These are phyloP conservation scores for Heliconius hermathena DNA, from an alignment of 1,140 invertebrate genomes.

Conservation along the genomic window DNA sequence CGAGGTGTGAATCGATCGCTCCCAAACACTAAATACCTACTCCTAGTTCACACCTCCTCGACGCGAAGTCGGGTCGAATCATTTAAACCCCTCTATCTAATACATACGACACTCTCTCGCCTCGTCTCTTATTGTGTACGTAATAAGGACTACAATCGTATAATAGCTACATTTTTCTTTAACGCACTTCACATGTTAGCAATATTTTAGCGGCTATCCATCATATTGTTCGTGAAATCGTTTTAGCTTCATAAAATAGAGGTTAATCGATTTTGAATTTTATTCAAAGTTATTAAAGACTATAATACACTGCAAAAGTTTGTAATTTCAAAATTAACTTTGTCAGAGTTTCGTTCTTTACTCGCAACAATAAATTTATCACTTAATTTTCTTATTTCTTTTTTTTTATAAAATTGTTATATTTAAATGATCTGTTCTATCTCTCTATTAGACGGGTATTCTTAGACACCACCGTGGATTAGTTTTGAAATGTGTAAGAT, in stretches of 20 bases:
- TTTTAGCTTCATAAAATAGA: neutral
- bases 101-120: constrained; percentile 12
- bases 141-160: constrained; percentile 1
- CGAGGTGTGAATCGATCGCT: constrained; percentile 12
- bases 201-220: constrained; percentile 39
- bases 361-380: neutral
- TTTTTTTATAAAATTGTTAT: neutral
- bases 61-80: constrained; percentile 27
- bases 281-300: neutral
- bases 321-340: constrained; percentile 4
- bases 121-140: neutral
- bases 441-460: neutral
- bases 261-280: neutral
- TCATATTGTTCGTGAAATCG: constrained; percentile 30
- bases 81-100: constrained; percentile 32
- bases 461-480: neutral
- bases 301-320: neutral
- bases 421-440: neutral
- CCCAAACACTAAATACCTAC: constrained; percentile 1
- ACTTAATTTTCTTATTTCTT: neutral
- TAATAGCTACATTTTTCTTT: neutral
- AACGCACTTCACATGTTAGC: constrained; percentile 36
- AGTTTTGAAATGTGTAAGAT: neutral
- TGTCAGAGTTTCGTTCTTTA: neutral
- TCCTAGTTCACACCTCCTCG: constrained; percentile 21